Evolutionary conservation across 2,888 invertebrate genomes (phyloP), one percentile per base, ranked within the genome.

Genomic region (Macrophya alboannulata): DNA sequence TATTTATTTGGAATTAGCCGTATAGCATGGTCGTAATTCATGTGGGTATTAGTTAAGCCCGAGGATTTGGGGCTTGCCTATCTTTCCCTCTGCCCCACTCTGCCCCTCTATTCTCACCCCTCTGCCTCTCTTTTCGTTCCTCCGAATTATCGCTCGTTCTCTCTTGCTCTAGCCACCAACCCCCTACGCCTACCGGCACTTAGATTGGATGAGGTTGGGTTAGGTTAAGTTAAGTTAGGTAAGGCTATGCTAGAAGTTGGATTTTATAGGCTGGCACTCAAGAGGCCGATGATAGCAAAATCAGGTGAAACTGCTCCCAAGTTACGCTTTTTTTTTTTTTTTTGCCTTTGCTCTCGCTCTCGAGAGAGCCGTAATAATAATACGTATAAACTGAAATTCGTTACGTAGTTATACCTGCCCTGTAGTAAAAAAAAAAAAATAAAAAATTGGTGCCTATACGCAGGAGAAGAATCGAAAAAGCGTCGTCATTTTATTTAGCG

Each of bases 1-100:
- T 93, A 93, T 93, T 93, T 93, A 93, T 93, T 92, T 90, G 93
- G 92, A 92, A 93, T 93, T 93, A 93, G 92, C 91, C 89, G 91
- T 88, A 83, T 83, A 89, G 90, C 89, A 88, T 87, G 90, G 90
- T 90, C 92, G 91, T 93, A 92, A 92, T 90, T 93, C 93, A 93
- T 92, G 90, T 88, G 89, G 92, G 92, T 91, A 92, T 93, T 92
- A 92, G 92, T 92, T 92, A 92, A 92, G 92, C 92, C 91, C 90
- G 89, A 91, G 92, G 92, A 92, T 93, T 93, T 91, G 88, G 91
- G 90, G 90, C 90, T 92, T 90, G 90, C 89, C 90, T 88, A 89
- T 89, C 89, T 89, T 87, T 88, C 88, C 87, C 88, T 86, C 71
- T 45, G 8, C 72, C 68, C 74, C 48, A 68, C 62, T 45, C 84